These are phyloP conservation scores for Trididemnum nubilum DNA, from an alignment of 23 tunicate species.

Conservation along the genomic window DNA sequence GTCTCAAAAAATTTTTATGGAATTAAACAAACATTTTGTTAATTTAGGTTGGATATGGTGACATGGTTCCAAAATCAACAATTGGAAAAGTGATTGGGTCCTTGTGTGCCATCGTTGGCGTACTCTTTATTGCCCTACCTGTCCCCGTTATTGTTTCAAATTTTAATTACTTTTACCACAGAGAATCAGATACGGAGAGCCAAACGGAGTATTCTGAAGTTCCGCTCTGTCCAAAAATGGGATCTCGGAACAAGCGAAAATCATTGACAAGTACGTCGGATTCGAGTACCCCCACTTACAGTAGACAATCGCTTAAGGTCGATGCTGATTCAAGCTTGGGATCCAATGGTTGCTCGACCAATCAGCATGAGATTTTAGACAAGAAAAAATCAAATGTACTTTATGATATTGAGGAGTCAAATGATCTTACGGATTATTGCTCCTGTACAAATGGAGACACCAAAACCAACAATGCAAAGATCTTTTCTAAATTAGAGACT, in stretches of 20 bases:
- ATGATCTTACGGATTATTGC: not conserved
- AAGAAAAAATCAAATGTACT: not conserved
- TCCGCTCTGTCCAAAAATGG: not conserved
- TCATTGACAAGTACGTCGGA: not conserved
- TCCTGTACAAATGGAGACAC: not conserved
- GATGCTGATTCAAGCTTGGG: not conserved
- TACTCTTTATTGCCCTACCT: constrained; percentile 87
- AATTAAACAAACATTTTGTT: too few relatives aligned
- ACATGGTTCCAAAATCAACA: constrained; percentile 74
- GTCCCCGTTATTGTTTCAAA: constrained; percentile 97
- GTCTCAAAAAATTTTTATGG: too few relatives aligned
- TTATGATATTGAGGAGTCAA: constrained; percentile 4
- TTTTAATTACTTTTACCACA: constrained; percentile 92
- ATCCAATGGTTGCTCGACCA: not conserved
- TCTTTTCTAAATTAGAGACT: not conserved
- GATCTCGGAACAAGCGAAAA: not conserved
- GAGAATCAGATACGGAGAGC: constrained; percentile 69
- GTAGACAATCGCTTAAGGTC: not conserved
- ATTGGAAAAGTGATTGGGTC: constrained; percentile 90
- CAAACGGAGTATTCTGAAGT: not conserved
- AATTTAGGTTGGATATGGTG: constrained; percentile 92
- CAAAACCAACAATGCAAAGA: not conserved
- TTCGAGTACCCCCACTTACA: not conserved
- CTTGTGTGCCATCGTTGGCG: constrained; percentile 93
- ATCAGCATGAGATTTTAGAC: not conserved